Conservation (phyloP, 2,888 invertebrate species). For the Eupithecia dodoneata region DNA sequence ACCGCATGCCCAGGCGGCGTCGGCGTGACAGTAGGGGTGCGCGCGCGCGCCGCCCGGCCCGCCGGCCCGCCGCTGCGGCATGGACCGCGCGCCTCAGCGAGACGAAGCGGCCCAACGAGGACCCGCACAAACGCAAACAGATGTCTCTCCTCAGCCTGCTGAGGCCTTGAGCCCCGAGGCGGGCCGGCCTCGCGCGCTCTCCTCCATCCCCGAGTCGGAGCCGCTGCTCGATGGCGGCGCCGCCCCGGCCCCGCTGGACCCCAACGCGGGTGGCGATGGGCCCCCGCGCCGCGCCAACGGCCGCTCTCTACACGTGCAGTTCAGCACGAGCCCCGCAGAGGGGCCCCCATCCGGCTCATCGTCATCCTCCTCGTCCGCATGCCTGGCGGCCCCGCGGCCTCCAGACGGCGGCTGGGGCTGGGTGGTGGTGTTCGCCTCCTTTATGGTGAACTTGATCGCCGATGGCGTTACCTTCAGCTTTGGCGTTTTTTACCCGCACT, state of each 20-base stretch:
- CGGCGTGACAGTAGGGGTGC: constrained; percentile 81
- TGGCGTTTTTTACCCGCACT: constrained; percentile 94
- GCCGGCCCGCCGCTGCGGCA: constrained; percentile 77
- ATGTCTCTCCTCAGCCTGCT: constrained; percentile 60
- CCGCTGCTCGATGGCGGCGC: constrained; percentile 59
- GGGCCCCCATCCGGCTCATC: constrained; percentile 69
- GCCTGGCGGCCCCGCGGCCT: constrained; percentile 87
- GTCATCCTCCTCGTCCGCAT: constrained; percentile 75
- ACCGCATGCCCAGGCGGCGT: constrained; percentile 57
- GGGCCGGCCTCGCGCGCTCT: constrained; percentile 69
- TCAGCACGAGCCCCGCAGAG: constrained; percentile 52
- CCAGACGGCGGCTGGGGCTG: constrained; percentile 97
- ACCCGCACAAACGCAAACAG: constrained; percentile 72
- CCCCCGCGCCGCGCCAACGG: constrained; percentile 56
- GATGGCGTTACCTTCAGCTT: constrained; percentile 97
- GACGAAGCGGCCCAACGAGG: constrained; percentile 78
- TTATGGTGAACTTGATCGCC: constrained; percentile 94
- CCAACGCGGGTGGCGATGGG: constrained; percentile 35
- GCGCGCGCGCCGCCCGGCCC: constrained; percentile 77
- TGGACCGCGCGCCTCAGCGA: constrained; percentile 76
- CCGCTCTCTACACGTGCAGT: constrained; percentile 82
- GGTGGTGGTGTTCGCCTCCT: constrained; percentile 95
- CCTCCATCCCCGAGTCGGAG: constrained; percentile 75
- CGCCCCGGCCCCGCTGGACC: constrained; percentile 40
- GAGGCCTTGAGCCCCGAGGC: constrained; percentile 54